Evolutionary conservation across 2,113 vertebrate genomes (phyloP), one percentile per base, ranked within the genome.

Genomic region (Actenoides hombroni): DNA sequence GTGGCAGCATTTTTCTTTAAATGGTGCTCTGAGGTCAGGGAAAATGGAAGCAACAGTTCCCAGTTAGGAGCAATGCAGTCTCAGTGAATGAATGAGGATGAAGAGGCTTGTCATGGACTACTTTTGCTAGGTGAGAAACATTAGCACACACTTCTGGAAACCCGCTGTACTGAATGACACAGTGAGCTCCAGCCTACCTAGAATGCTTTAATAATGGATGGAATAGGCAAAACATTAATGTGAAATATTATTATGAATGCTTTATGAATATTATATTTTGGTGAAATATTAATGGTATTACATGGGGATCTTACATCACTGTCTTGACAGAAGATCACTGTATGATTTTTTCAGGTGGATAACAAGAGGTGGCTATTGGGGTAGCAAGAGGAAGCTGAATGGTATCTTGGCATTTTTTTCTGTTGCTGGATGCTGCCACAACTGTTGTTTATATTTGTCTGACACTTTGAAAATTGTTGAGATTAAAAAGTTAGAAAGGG

Each of bases 321-420:
- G 6, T 23, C 19, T 31, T 76, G 13, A 63, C 16, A 70, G 42
- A 21, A 73, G 26, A 89, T 5, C 3, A 7, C 3, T 11, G 4
- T 51, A 25, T 57, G 23, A 53, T 83, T 83, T 73, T 69, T 80
- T 89, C 13, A n/a, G 16, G 40, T 31, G 29, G 19, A 40, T 7
- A 40, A 4, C 7, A 31, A 0, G 0, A 14, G 0, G 1, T 33
- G 21, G 13, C 31, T 53, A 25, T 19, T 28, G 19, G 9, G 11
- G 12, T n/a, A 70, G 37, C 17, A 83, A 19, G 80, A 69, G 10
- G 5, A 77, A 76, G 1, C 13, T 87, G 49, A 51, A 76, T 60
- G 5, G 19, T 10, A 26, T 4, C 12, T 65, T 69, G 7, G 24
- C 56, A 84, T 82, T 48, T 35, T 2, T 15, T 82, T 40, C 39